Percentiles rank a stretch among this genome's conserved stretches.
Conservation (phyloP, 2,113 vertebrate genomes). For the Muntiacus muntjak region DNA sequence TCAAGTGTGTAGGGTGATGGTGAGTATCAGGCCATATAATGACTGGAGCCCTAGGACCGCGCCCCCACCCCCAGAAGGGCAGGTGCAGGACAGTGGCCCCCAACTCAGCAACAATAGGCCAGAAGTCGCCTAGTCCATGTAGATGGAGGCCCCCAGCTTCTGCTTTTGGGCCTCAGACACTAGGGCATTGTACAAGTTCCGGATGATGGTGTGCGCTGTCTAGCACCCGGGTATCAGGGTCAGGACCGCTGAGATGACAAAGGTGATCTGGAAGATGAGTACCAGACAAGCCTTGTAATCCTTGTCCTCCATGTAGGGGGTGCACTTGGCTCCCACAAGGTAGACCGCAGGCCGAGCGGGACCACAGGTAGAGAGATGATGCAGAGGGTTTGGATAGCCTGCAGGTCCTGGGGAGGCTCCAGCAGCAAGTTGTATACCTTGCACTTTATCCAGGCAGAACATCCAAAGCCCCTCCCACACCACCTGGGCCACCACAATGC, state of each 20-base stretch:
- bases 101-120: constrained; percentile 72
- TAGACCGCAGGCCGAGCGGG: constrained; percentile 81
- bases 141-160: constrained; percentile 75
- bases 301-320: constrained; percentile 87
- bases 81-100: constrained; percentile 72
- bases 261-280: constrained; percentile 83
- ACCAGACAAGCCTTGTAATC: constrained; percentile 85
- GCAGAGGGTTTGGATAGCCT: constrained; percentile 86
- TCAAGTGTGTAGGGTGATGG: constrained; percentile 47
- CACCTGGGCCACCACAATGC: constrained; percentile 90
- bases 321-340: constrained; percentile 89
- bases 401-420: constrained; percentile 88
- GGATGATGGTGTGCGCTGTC: constrained; percentile 75
- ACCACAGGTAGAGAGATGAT: constrained; percentile 85
- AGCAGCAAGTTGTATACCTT: constrained; percentile 92
- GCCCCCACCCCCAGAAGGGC: constrained; percentile 39
- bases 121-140: constrained; percentile 68
- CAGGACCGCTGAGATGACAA: constrained; percentile 79
- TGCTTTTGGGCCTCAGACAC: constrained; percentile 73
- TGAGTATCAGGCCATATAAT: constrained; percentile 72
- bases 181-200: constrained; percentile 77
- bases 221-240: constrained; percentile 76
- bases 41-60: not conserved
- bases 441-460: constrained; percentile 86
- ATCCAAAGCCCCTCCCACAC: constrained; percentile 95